A percentile compares a stretch with the other conserved stretches of the same genome.
phyloP scores from a whole-genome alignment of 2,797 vertebrate species.

The Catostomus latipinnis region DNA sequence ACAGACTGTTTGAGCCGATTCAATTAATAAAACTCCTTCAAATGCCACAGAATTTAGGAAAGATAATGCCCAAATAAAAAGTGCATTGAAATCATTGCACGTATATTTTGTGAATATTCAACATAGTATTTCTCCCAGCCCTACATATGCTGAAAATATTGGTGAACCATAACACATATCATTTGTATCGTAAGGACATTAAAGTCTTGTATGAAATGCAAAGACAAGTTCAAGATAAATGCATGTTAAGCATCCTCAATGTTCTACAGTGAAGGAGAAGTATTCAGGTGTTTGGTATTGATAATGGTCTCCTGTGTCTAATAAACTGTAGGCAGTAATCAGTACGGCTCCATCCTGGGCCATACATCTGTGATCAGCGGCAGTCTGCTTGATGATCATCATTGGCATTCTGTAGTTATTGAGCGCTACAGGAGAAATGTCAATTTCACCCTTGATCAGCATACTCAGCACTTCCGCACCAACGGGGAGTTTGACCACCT shows the following conservation, averaged over 20 bases:
- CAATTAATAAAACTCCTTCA: no score
- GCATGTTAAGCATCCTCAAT: slow-evolving; percentile 11
- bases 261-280: slow-evolving; percentile 5
- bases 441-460: slow-evolving; percentile 93
- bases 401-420: slow-evolving; percentile 94
- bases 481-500: slow-evolving; percentile 98
- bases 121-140: no score
- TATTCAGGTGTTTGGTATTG: slow-evolving; percentile 15
- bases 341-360: slow-evolving; percentile 93
- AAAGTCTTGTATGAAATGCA: not conserved
- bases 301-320: slow-evolving; percentile 29
- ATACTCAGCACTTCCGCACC: slow-evolving; percentile 93
- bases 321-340: slow-evolving; percentile 88
- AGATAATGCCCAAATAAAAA: no score
- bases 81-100: no score
- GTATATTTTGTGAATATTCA: no score
- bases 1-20: no score
- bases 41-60: no score
- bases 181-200: slow-evolving; percentile 8
- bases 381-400: slow-evolving; percentile 94
- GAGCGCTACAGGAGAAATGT: slow-evolving; percentile 94
- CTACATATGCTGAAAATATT: not conserved
- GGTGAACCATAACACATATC: not conserved
- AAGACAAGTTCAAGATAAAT: not conserved
- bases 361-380: slow-evolving; percentile 93